These are phyloP conservation scores for Dynastes grantii DNA, from an alignment of 2,888 invertebrate species.

Conservation along the genomic window DNA sequence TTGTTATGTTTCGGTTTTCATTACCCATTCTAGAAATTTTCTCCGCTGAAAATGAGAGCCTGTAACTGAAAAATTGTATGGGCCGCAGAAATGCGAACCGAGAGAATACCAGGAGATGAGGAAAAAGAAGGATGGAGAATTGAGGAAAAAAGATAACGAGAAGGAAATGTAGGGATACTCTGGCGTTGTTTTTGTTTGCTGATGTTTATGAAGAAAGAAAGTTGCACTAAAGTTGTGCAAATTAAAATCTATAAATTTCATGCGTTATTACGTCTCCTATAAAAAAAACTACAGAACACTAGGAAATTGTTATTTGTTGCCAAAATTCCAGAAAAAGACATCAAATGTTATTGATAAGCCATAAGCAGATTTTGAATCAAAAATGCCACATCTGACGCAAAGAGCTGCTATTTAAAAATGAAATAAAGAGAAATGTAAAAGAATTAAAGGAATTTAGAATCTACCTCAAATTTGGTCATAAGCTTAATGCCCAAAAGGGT, in stretches of 20 bases:
- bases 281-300: too few relatives aligned
- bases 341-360: too few relatives aligned
- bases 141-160: constrained; percentile 18
- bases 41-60: constrained; percentile 48
- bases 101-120: constrained; percentile 37
- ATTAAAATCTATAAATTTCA: constrained; percentile 24
- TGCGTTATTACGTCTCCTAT: neutral
- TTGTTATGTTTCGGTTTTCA: constrained; percentile 66
- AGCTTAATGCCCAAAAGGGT: too few relatives aligned
- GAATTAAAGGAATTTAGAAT: too few relatives aligned
- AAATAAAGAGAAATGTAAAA: too few relatives aligned
- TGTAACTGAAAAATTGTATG: constrained; percentile 48
- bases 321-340: too few relatives aligned
- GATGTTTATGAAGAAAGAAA: constrained; percentile 25
- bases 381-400: too few relatives aligned
- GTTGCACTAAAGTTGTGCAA: constrained; percentile 27
- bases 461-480: too few relatives aligned
- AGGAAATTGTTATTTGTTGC: too few relatives aligned
- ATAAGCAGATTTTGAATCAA: too few relatives aligned
- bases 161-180: constrained; percentile 20
- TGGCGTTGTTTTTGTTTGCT: constrained; percentile 15
- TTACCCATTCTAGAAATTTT: constrained; percentile 51
- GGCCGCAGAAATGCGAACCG: constrained; percentile 41
- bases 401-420: too few relatives aligned
- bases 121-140: neutral